Conservation (phyloP, 2,888 invertebrate species). For the Meghimatium bilineatum region DNA sequence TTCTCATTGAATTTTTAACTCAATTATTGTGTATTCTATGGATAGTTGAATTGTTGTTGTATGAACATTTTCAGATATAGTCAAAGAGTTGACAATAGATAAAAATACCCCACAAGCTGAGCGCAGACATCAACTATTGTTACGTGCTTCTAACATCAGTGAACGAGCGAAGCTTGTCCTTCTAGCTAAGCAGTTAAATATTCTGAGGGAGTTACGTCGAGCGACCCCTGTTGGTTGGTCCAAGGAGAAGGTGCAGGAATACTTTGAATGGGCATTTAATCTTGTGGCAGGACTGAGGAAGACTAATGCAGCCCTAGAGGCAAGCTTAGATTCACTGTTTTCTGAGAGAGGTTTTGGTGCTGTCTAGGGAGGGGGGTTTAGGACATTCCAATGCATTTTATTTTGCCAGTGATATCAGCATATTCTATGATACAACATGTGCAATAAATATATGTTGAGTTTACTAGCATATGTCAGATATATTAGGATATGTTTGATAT, state of each 20-base stretch:
- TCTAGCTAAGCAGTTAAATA: slow-evolving; percentile 89
- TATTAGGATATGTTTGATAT: too few relatives aligned
- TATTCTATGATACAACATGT: too few relatives aligned
- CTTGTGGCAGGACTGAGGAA: slow-evolving; percentile 84
- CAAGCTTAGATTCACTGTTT: slow-evolving; percentile 68
- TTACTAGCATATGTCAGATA: not conserved
- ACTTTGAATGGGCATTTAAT: slow-evolving; percentile 84
- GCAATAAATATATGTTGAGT: not conserved
- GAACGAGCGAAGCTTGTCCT: slow-evolving; percentile 85
- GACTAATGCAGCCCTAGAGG: slow-evolving; percentile 82
- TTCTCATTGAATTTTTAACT: too few relatives aligned
- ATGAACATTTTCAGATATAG: slow-evolving; percentile 63
- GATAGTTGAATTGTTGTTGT: too few relatives aligned
- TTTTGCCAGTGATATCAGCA: too few relatives aligned
- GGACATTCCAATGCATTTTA: too few relatives aligned
- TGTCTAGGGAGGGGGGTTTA: too few relatives aligned
- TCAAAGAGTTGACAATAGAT: slow-evolving; percentile 83
- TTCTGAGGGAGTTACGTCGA: slow-evolving; percentile 84
- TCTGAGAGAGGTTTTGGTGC: slow-evolving; percentile 44
- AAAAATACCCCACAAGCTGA: slow-evolving; percentile 82
- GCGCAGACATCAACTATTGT: slow-evolving; percentile 82
- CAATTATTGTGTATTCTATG: too few relatives aligned
- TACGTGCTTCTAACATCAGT: slow-evolving; percentile 80
- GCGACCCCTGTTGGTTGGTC: slow-evolving; percentile 81
- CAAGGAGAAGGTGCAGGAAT: slow-evolving; percentile 80